These are phyloP conservation scores for Penaeus monodon DNA, from an alignment of 2,888 invertebrate species.

Conservation along the genomic window DNA sequence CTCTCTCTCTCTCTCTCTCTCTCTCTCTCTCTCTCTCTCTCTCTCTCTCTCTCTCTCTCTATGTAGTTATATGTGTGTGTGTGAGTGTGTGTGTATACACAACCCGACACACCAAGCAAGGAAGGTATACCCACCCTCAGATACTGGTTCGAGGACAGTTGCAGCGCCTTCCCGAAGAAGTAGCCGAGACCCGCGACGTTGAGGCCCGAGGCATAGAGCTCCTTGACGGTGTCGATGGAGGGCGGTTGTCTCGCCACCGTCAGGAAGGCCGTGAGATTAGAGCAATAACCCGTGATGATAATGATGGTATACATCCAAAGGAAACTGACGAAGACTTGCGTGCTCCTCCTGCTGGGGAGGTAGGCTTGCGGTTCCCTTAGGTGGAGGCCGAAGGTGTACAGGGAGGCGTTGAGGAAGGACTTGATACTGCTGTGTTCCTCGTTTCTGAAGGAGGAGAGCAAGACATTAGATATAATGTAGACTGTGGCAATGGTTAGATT, in stretches of 20 bases:
- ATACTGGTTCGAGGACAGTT: conserved; percentile 20
- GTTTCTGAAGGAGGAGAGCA: neutral
- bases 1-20: too few relatives aligned
- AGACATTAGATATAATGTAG: neutral
- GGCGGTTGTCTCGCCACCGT: conserved; percentile 52
- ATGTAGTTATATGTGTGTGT: too few relatives aligned
- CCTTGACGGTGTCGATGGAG: conserved; percentile 52
- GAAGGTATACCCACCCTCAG: neutral
- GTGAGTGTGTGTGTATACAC: too few relatives aligned
- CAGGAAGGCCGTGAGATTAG: conserved; percentile 67
- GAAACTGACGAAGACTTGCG: conserved; percentile 28
- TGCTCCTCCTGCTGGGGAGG: neutral
- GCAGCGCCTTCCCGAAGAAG: conserved; percentile 41
- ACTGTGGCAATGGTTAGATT: neutral
- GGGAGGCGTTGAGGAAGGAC: neutral
- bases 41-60: too few relatives aligned
- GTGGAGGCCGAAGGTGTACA: conserved; percentile 19
- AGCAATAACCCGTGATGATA: conserved; percentile 50
- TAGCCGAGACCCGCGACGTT: conserved; percentile 20
- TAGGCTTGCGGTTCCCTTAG: neutral
- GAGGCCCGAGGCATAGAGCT: conserved; percentile 41
- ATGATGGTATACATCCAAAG: conserved; percentile 47
- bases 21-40: too few relatives aligned
- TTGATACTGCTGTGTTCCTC: neutral
- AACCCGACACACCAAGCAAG: too few relatives aligned